These are phyloP conservation scores for Allygus modestus DNA, from an alignment of 2,888 invertebrate genomes.

Conservation along the genomic window DNA sequence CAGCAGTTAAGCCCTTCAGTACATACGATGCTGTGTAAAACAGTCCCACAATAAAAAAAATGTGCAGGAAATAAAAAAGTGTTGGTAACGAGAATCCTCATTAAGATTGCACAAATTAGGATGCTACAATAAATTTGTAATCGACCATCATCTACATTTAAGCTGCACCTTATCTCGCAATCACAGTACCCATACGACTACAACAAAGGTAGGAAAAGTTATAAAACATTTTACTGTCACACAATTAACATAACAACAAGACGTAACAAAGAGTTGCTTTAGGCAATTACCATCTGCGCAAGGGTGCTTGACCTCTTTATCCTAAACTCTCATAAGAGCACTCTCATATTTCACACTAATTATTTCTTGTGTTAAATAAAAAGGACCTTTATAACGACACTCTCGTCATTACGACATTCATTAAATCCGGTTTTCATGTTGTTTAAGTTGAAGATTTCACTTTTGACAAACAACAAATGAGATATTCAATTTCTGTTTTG, in stretches of 20 bases:
- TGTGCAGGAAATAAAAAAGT: too few species aligned
- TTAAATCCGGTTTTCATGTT: neutral
- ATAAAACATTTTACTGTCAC: neutral
- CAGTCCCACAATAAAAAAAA: too few species aligned
- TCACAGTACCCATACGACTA: too few species aligned
- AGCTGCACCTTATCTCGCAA: too few species aligned
- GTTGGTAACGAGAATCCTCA: too few species aligned
- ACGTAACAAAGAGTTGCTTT: slow-evolving; percentile 28
- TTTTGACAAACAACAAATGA: neutral
- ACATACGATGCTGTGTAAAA: too few species aligned
- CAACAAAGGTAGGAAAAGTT: too few species aligned
- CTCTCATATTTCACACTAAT: slow-evolving; percentile 23
- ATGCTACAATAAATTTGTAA: too few species aligned
- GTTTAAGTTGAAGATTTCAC: neutral
- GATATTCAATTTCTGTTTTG: too few species aligned
- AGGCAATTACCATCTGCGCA: slow-evolving; percentile 15
- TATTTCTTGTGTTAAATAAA: slow-evolving; percentile 21
- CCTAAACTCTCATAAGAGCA: neutral
- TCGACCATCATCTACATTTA: too few species aligned
- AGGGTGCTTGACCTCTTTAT: neutral
- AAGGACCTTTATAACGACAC: neutral
- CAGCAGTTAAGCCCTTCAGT: too few species aligned
- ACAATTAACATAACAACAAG: neutral
- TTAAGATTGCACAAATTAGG: too few species aligned
- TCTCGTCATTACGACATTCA: slow-evolving; percentile 23